Conservation (phyloP, 2,888 invertebrate species). For the Mesorhabditis sp. region DNA sequence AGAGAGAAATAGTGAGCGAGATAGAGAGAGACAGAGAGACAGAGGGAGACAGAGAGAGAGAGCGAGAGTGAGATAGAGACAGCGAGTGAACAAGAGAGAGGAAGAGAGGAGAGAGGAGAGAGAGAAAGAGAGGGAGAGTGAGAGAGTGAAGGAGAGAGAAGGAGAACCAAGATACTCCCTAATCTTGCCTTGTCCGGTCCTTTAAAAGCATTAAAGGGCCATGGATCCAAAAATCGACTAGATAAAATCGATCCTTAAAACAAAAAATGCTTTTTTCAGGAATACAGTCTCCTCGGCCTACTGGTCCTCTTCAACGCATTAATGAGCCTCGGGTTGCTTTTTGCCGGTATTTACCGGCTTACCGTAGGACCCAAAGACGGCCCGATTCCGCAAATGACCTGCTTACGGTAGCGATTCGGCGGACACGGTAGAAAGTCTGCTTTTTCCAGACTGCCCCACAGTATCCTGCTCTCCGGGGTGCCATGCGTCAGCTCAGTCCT, state of each 20-base stretch:
- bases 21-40: too few species aligned
- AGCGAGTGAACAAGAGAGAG: too few species aligned
- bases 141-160: slow-evolving; percentile 1
- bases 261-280: background rate
- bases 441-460: background rate
- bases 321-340: background rate
- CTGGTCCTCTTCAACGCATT: background rate
- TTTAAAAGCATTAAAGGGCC: background rate
- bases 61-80: too few species aligned
- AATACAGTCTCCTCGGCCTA: background rate
- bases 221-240: background rate
- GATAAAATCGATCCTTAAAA: background rate
- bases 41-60: too few species aligned
- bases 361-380: background rate
- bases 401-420: background rate
- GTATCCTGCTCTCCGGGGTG: background rate
- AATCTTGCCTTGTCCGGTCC: background rate
- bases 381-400: background rate
- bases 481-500: background rate
- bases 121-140: slow-evolving; percentile 1
- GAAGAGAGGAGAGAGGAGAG: background rate
- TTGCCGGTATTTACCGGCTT: background rate
- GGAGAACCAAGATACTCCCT: background rate
- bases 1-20: too few species aligned
- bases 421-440: background rate